Evolutionary conservation across 2,113 vertebrate species (phyloP), one percentile per base, ranked within the genome.

Genomic region (Crotalus helleri): DNA sequence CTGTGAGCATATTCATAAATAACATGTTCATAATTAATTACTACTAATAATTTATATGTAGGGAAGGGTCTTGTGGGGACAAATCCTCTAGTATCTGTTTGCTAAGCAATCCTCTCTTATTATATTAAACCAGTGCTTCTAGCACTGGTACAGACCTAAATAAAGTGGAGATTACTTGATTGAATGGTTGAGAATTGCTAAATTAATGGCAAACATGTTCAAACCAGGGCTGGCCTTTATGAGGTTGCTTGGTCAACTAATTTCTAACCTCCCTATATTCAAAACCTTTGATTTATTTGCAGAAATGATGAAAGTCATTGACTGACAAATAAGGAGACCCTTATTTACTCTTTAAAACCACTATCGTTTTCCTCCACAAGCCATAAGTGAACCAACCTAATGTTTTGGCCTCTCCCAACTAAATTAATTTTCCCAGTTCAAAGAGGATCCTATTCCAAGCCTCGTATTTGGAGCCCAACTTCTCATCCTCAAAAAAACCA

Each of bases 131-230:
- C 51, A 61, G 59, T 29, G 1, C 33, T 13, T 39, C 3, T 33
- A 26, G 51, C 59, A 88, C 4, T 53, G 53, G 24, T 94, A 94
- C 0, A 4, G 90, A 92, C 64, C 88, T 96, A 94, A 90, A 92
- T 94, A 92, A 81, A 49, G 39, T 94, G 92, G 93, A 95, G 95
- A 95, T 96, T 23, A 95, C 87, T 93, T 90, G 88, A 93, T 53
- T 8, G 9, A 93, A 12, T 92, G 95, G 95, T 81, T 94, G 95
- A 95, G 95, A 96, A 51, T 94, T 94, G 93, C 88, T 97, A 95
- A 96, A 95, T 96, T 23, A 88, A 21, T 23, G 74, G 91, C 91
- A 93, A 94, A 94, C 92, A 95, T 90, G 87, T 93, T 91, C 58
- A 92, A 94, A 92, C 94, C 93, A 92, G 89, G 29, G 58, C 92